Evolutionary conservation across 2,888 invertebrate species (phyloP), one percentile per base, ranked within the genome.

Genomic region (Caprella mutica): DNA sequence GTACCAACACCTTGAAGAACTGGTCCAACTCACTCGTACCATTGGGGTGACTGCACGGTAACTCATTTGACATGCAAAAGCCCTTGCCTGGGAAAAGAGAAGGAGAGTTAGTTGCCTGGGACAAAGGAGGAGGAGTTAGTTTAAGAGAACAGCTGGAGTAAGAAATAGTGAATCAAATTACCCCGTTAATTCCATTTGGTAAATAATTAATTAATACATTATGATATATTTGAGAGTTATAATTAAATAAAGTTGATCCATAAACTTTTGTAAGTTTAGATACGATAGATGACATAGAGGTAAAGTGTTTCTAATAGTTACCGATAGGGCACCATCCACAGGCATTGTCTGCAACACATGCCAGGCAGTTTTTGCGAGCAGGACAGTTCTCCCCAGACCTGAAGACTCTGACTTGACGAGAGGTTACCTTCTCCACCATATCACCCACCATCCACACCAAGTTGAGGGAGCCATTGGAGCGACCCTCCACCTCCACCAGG

Each of bases 291-390:
- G n/a, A n/a, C n/a, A n/a, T n/a, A n/a, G n/a, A n/a, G n/a, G n/a
- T n/a, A n/a, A n/a, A n/a, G n/a, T n/a, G n/a, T n/a, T n/a, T n/a
- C n/a, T n/a, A n/a, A n/a, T n/a, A n/a, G n/a, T n/a, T n/a, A n/a
- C n/a, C 83, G 9, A 84, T 71, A 62, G 86, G 85, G 70, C 93
- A 94, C 93, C 94, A 94, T 1, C 90, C 90, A 70, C 94, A 94
- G 17, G 83, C 80, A 1, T 86, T 84, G 72, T 93, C 92, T 0
- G 86, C 84, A 54, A 93, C 75, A 70, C 93, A 93, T 63, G 88
- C 81, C 30, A 91, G 75, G 69, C 93, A 93, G 72, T 89, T 92
- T 65, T 77, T 81, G 72, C 90, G 86, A 53, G 80, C 77, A 0
- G 76, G 73, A 70, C 92, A 92, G 27, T 82, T 78, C 0, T 86